Evolutionary conservation across 2,888 invertebrate genomes (phyloP), one percentile per base, ranked within the genome.

Genomic region (Xanthorhoe designata): DNA sequence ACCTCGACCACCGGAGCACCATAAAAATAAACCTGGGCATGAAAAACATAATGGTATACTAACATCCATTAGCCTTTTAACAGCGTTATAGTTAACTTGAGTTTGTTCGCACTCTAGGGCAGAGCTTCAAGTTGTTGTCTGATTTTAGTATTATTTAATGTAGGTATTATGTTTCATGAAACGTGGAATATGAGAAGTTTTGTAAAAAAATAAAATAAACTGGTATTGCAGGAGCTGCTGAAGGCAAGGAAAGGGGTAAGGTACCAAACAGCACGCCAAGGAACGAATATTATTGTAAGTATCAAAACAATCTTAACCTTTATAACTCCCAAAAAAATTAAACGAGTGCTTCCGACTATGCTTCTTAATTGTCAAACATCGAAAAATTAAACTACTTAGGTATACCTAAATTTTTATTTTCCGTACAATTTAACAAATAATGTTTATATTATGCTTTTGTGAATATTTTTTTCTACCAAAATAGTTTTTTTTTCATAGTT

Each of bases 1-100:
- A 86, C 95, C 95, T 68, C 94, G 95, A 52, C 94, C 95, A 19
- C 94, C 95, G 57, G 96, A 96, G 78, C 96, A 96, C 62, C 96
- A 96, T 81, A 95, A 92, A 74, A 92, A 91, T 68, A 93, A 93
- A 63, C 82, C 80, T 50, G 88, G 85, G 13, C 92, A 92, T 64
- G 92, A 92, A 54, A 82, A 85, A 56, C 92, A 92, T 61, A 90
- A 90, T 69, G 91, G 90, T 55, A 62, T 35, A 47, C 15, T 54
- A 17, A 29, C 51, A 47, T 35, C 18, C 29, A 17, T 51, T 56
- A 52, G 7, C 10, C 3, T n/a, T 17, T 15, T 15, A 17, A 1
- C 47, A 47, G 17, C 0, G 47, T 7, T 47, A 47, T 17, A 15
- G 5, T 47, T 15, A 47, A 15, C 6, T 15, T 10, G n/a, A 10